Conservation (phyloP, 1,140 invertebrate genomes). For the Papilio helenus region DNA sequence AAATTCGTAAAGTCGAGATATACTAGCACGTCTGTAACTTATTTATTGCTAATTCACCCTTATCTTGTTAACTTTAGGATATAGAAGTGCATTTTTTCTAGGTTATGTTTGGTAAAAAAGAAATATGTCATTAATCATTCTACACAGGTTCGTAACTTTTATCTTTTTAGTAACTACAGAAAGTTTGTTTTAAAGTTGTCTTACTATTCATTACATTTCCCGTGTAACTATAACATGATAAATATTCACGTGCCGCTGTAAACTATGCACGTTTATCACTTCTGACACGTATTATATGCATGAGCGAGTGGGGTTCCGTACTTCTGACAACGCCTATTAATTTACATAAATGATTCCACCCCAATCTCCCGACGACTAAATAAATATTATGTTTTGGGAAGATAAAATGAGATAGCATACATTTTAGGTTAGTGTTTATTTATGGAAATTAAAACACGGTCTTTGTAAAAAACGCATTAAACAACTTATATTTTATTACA, state of each 20-base stretch:
- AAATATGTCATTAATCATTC: not conserved
- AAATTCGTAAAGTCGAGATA: too few relatives aligned
- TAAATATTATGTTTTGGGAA: slow-evolving; percentile 24
- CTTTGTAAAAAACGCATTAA: too few relatives aligned
- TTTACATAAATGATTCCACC: slow-evolving; percentile 36
- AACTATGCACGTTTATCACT: slow-evolving; percentile 31
- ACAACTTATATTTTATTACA: too few relatives aligned
- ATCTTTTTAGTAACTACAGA: not conserved
- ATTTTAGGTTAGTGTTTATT: not conserved
- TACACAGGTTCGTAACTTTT: not conserved
- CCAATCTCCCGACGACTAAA: not conserved
- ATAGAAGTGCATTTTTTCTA: too few relatives aligned
- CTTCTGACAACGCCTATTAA: slow-evolving; percentile 34
- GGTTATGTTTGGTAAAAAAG: too few relatives aligned
- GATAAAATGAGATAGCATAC: slow-evolving; percentile 11
- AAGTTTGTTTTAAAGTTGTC: not conserved
- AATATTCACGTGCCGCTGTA: slow-evolving; percentile 6
- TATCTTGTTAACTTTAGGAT: too few relatives aligned
- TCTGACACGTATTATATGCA: slow-evolving; percentile 38
- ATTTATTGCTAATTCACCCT: too few relatives aligned
- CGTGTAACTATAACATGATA: slow-evolving; percentile 31
- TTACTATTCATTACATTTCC: slow-evolving; percentile 1
- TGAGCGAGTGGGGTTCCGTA: slow-evolving; percentile 32
- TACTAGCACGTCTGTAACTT: too few relatives aligned
- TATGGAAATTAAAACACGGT: not conserved